Percentiles rank a stretch among this genome's conserved stretches.
These are phyloP conservation scores for Pseudomugil tenellus DNA, from an alignment of 2,797 vertebrate genomes.

Conservation along the genomic window DNA sequence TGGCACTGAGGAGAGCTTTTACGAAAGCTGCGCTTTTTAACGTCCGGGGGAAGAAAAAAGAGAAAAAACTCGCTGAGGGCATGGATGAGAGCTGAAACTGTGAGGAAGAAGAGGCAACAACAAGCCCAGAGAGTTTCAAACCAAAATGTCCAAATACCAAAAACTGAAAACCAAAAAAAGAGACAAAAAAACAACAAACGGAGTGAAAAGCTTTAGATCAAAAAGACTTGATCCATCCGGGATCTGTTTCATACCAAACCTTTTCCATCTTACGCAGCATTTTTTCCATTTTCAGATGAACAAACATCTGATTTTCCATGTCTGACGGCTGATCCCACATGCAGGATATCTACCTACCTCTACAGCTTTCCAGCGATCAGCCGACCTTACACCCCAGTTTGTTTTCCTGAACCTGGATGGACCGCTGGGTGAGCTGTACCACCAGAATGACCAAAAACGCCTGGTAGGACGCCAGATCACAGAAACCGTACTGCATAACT, in stretches of 20 bases:
- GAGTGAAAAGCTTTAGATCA: constrained; percentile 92
- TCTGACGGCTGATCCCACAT: constrained; percentile 46
- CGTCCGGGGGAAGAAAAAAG: constrained; percentile 25
- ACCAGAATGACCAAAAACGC: constrained; percentile 1
- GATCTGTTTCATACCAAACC: constrained; percentile 68
- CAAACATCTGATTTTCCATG: constrained; percentile 53
- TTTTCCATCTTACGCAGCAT: constrained; percentile 55
- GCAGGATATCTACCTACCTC: constrained; percentile 69
- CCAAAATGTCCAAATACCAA: constrained; percentile 85
- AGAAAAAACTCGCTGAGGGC: constrained; percentile 54
- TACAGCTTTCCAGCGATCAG: constrained; percentile 44
- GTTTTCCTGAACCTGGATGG: constrained; percentile 29
- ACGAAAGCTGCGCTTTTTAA: constrained; percentile 56
- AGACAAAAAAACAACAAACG: constrained; percentile 62
- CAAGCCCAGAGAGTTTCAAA: too few relatives aligned
- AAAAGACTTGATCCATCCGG: constrained; percentile 81
- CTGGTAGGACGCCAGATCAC: constrained; percentile 9
- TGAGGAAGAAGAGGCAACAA: constrained; percentile 54
- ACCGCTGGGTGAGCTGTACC: constrained; percentile 46
- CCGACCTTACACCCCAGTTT: constrained; percentile 36
- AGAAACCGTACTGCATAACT: neutral
- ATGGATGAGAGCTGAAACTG: constrained; percentile 66
- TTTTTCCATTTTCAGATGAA: constrained; percentile 19
- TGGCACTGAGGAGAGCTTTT: constrained; percentile 54
- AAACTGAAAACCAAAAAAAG: constrained; percentile 86